Conservation (phyloP, 2,888 invertebrate species). For the Aquatica leii region DNA sequence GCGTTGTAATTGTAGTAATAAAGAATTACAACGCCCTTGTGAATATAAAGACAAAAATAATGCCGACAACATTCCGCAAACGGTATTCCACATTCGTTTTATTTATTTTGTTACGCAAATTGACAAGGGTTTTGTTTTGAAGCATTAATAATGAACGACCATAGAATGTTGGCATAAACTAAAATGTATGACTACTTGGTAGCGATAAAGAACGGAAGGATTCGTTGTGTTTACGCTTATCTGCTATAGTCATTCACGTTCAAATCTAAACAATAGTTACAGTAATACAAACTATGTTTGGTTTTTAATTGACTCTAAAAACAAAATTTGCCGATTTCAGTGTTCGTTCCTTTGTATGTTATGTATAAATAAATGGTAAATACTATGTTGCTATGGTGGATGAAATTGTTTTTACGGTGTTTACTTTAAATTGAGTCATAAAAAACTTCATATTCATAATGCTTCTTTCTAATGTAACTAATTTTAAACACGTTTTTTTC, state of each 20-base stretch:
- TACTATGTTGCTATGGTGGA: too few relatives aligned
- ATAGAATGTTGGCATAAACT: constrained; percentile 21
- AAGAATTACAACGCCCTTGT: constrained; percentile 19
- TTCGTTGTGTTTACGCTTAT: constrained; percentile 28
- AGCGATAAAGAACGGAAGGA: constrained; percentile 25
- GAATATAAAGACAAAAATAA: constrained; percentile 12
- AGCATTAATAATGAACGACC: constrained; percentile 6
- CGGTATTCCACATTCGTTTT: constrained; percentile 11
- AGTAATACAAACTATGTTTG: too few relatives aligned
- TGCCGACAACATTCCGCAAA: constrained; percentile 11
- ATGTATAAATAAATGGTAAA: too few relatives aligned
- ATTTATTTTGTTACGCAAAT: constrained; percentile 5
- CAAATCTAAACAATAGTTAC: constrained; percentile 30
- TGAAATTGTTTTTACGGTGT: too few relatives aligned
- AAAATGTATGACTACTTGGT: constrained; percentile 16
- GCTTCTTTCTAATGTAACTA: too few relatives aligned
- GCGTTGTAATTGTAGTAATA: constrained; percentile 21
- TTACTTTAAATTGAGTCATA: too few relatives aligned
- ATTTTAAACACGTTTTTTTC: too few relatives aligned
- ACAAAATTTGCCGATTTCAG: too few relatives aligned
- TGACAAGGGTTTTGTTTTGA: constrained; percentile 1
- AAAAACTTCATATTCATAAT: too few relatives aligned
- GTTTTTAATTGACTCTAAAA: too few relatives aligned
- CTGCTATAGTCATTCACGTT: constrained; percentile 30
- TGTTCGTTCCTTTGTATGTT: too few relatives aligned